Evolutionary conservation across 1,140 invertebrate genomes (phyloP), one percentile per base, ranked within the genome.

Genomic region (Drosophila carrolli): DNA sequence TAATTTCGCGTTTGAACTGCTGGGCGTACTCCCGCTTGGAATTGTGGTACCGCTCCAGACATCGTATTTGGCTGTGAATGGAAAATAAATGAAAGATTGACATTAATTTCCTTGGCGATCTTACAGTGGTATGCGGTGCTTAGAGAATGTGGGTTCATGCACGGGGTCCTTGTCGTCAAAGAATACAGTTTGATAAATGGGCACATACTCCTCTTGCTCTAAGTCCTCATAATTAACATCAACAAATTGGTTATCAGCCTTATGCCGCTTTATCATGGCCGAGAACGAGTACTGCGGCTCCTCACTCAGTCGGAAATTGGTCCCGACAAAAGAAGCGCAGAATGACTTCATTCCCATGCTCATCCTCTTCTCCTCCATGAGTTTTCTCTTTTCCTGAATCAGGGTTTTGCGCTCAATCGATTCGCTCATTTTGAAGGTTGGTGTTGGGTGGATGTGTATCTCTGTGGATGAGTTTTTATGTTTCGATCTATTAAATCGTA

Each of bases 1-100:
- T 9, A 8, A 78, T 51, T n/a, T 78, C 76, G 1, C 67, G 41
- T 14, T 72, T 71, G 19, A 78, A 72, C 43, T 78, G 65, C 5
- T 13, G 4, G 23, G 62, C 51, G 6, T 73, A 78, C 9, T 37
- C 54, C 4, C 10, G 13, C 13, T 53, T 43, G 3, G 55, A 43
- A 5, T 23, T 14, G 16, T 32, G 16, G 43, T 78, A 78, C 1
- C 59, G 60, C 16, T 63, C 53, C 14, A 59, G 14, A 44, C 76
- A 78, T 16, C 54, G 50, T 1, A 78, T 54, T n/a, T 65, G 19
- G 6, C 76, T 78, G 29, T 7, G 8, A 32, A 8, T 0, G 23
- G 1, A 19, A 14, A 8, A 40, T 4, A 35, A 11, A 14, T 14
- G 0, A 8, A 37, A 1, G 1, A 54, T 27, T 11, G 1, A 48